A percentile compares a stretch with the other conserved stretches of the same genome.
Evolutionary conservation across 2,888 invertebrate genomes (phyloP).

Genomic region (Agriopis marginaria): DNA sequence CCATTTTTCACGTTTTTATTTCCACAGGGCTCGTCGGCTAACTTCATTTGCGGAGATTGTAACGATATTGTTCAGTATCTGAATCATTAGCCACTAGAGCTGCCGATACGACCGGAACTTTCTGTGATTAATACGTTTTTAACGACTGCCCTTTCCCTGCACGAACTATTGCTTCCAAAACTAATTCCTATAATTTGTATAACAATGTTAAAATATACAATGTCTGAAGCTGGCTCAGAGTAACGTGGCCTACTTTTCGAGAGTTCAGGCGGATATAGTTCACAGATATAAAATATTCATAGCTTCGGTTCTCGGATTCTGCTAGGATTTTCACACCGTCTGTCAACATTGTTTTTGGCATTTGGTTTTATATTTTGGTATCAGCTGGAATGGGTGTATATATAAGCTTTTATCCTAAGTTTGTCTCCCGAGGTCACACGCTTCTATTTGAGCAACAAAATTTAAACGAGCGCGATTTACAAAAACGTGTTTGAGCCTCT

Average conservation of each 20-base stretch:
- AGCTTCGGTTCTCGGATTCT: slow-evolving; percentile 23
- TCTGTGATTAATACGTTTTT: slow-evolving; percentile 59
- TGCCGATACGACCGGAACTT: slow-evolving; percentile 45
- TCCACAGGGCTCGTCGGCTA: slow-evolving; percentile 30
- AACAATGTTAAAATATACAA: slow-evolving; percentile 25
- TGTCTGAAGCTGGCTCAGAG: slow-evolving; percentile 22
- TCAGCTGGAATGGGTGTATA: not conserved
- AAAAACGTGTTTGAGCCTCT: not conserved
- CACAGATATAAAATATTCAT: slow-evolving; percentile 43
- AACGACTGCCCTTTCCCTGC: slow-evolving; percentile 48
- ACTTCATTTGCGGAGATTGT: slow-evolving; percentile 40
- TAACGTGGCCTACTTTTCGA: slow-evolving; percentile 41
- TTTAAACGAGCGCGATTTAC: not conserved
- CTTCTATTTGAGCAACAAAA: not conserved
- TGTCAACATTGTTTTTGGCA: slow-evolving; percentile 21
- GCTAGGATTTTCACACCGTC: slow-evolving; percentile 36
- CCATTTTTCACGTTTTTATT: slow-evolving; percentile 44
- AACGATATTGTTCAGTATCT: slow-evolving; percentile 37
- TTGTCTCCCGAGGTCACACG: not conserved
- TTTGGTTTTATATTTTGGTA: slow-evolving; percentile 10
- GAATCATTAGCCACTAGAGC: slow-evolving; percentile 44
- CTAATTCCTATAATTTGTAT: slow-evolving; percentile 28
- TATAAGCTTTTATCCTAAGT: not conserved
- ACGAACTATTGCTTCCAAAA: slow-evolving; percentile 17
- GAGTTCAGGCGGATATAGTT: slow-evolving; percentile 39